Evolutionary conservation across 2,888 invertebrate genomes (phyloP), one percentile per base, ranked within the genome.

Genomic region (Conus canariensis): DNA sequence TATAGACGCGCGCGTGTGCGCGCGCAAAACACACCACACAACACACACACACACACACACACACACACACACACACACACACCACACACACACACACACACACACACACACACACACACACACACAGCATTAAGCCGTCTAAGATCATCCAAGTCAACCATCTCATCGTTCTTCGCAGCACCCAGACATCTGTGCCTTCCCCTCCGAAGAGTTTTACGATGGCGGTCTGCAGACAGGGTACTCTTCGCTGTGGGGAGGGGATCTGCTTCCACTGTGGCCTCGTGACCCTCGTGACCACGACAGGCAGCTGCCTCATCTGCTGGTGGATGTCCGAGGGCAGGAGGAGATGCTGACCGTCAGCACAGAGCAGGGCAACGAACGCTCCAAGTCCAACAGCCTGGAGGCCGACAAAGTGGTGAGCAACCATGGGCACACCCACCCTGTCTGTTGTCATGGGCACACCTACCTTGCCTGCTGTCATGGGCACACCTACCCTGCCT

Each of bases 281-380:
- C 1, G 10, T n/a, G 30, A 19, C 12, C 70, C n/a, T n/a, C n/a
- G n/a, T n/a, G n/a, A n/a, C n/a, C n/a, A n/a, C 87, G 1, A 8
- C 22, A 4, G 19, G 30, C 67, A 8, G 45, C 58, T 87, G 56
- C 94, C 94, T 2, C 92, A 94, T 88, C 92, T 94, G 10, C 94
- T 95, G 70, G 92, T 93, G 2, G 94, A 95, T 89, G 92, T 95
- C 10, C 93, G 93, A 58, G 95, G 95, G 0, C 92, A 92, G 56
- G 95, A 95, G 89, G 92, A 93, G 89, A 88, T 91, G 9, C 91
- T 94, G 25, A 92, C 93, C 16, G 95, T 94, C 25, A 91, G 93
- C 16, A 94, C 95, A 10, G 94, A 93, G n/a, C 94, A 94, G 14
- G 95, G 95, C 56, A 94, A 94, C 88, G 94, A 94, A 70, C 92